A percentile compares a stretch with the other conserved stretches of the same genome.
phyloP scores from a whole-genome alignment of 2,888 invertebrate genomes.

The Tetrapedia diversipes region DNA sequence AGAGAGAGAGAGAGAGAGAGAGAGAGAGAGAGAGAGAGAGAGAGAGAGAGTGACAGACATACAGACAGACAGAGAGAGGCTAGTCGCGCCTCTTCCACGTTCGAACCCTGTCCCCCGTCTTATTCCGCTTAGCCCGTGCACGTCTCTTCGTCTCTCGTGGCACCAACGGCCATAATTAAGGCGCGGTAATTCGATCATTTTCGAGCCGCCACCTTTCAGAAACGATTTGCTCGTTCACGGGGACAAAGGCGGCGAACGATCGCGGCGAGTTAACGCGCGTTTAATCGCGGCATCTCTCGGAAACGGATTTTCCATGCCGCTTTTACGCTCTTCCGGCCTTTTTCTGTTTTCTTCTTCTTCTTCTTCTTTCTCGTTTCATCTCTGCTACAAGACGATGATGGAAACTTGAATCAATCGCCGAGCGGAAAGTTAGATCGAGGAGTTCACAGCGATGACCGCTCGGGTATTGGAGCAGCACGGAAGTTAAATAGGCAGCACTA shows the following conservation, averaged over 20 bases:
- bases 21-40: too few relatives aligned
- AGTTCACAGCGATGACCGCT: constrained; percentile 18
- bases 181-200: constrained; percentile 60
- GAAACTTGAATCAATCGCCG: constrained; percentile 37
- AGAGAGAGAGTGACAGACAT: too few relatives aligned
- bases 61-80: too few relatives aligned
- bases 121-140: constrained; percentile 1
- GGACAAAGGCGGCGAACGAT: constrained; percentile 39
- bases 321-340: constrained; percentile 1
- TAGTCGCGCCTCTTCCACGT: constrained; percentile 16
- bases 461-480: too few relatives aligned
- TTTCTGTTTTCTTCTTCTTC: too few relatives aligned
- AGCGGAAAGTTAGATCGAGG: constrained; percentile 53
- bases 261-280: constrained; percentile 31
- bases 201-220: constrained; percentile 49
- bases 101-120: constrained; percentile 26
- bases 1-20: too few relatives aligned
- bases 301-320: constrained; percentile 11
- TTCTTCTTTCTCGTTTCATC: constrained; percentile 21
- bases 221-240: constrained; percentile 38
- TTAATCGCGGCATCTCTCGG: constrained; percentile 34
- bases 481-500: background rate
- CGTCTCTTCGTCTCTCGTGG: background rate
- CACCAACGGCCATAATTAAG: constrained; percentile 53
- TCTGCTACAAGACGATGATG: background rate